These are phyloP conservation scores for Drosophila teissieri DNA, from an alignment of 1,140 invertebrate species.

Conservation along the genomic window DNA sequence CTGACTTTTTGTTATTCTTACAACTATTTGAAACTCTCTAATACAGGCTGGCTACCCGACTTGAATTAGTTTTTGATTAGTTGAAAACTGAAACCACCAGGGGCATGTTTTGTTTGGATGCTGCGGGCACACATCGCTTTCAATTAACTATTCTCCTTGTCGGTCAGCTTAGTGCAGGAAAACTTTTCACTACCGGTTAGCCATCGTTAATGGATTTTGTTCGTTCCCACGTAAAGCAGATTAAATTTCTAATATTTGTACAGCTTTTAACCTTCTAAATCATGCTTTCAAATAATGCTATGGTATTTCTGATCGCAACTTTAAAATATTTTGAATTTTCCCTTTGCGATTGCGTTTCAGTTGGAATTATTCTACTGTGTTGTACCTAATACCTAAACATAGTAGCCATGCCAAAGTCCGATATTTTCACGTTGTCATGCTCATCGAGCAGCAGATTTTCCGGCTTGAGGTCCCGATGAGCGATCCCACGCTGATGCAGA, in stretches of 20 bases:
- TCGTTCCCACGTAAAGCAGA: neutral
- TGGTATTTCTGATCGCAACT: neutral
- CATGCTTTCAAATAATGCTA: too few relatives aligned
- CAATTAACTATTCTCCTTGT: conserved; percentile 46
- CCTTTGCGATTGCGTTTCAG: neutral
- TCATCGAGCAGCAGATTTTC: conserved; percentile 97
- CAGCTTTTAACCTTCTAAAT: neutral
- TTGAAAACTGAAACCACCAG: conserved; percentile 16
- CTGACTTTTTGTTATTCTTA: too few relatives aligned
- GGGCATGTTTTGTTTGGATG: conserved; percentile 21
- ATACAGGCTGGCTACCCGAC: conserved; percentile 2
- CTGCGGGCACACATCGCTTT: conserved; percentile 16
- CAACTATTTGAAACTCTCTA: conserved; percentile 1
- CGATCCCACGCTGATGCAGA: conserved; percentile 92
- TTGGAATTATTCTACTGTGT: neutral
- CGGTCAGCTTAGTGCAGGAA: conserved; percentile 18
- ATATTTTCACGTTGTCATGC: conserved; percentile 96
- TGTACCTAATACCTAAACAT: conserved; percentile 89
- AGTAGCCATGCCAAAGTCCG: conserved; percentile 98
- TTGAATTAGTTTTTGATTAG: conserved; percentile 27
- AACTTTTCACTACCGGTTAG: conserved; percentile 23
- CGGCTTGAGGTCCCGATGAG: conserved; percentile 97
- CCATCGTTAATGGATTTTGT: conserved; percentile 32
- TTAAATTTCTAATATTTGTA: conserved; percentile 5
- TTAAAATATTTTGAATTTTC: neutral